phyloP scores from a whole-genome alignment of 2,797 vertebrate species.

The Sebastes alutus region DNA sequence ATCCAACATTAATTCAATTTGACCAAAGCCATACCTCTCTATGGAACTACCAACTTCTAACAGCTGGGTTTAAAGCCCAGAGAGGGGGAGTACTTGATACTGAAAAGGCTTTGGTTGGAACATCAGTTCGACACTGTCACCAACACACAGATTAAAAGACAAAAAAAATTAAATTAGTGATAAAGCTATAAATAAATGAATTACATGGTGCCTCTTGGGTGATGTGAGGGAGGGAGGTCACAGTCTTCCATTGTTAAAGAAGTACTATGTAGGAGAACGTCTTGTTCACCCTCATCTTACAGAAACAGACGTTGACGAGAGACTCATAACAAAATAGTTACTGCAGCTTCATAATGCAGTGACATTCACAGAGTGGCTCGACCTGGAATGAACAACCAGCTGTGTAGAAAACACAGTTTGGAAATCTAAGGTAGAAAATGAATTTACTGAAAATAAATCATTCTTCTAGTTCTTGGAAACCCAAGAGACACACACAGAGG shows the following conservation, averaged over 20 bases:
- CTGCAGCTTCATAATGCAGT: neutral
- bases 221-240: neutral
- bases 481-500: too few relatives aligned
- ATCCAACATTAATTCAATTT: neutral
- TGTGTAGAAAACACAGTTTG: neutral
- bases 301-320: neutral
- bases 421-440: neutral
- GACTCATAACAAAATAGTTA: neutral
- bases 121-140: neutral
- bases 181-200: neutral
- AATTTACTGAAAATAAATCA: neutral
- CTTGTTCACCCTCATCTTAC: neutral
- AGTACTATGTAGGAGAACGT: neutral
- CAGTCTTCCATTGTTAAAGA: neutral
- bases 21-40: neutral
- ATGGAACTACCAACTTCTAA: neutral
- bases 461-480: neutral
- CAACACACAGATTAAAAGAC: neutral
- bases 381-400: neutral
- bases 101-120: neutral
- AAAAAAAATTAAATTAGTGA: neutral
- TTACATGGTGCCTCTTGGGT: neutral
- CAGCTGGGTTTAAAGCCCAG: neutral
- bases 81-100: neutral
- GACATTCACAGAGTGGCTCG: neutral